Evolutionary conservation across 2,888 invertebrate species (phyloP).

Genomic region (Linnaemya tessellans): DNA sequence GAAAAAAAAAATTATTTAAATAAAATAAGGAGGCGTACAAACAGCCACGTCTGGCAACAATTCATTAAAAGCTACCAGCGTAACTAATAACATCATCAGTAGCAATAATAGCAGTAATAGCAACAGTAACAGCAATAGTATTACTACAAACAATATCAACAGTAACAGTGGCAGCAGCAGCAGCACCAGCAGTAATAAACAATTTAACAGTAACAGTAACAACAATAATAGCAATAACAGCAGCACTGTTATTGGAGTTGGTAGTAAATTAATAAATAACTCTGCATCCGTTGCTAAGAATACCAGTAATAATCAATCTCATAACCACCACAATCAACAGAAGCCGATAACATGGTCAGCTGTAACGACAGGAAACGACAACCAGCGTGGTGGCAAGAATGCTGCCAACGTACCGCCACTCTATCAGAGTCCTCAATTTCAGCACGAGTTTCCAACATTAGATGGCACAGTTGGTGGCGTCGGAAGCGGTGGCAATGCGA

Average conservation of each 20-base stretch:
- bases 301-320: conserved; percentile 74
- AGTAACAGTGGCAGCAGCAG: conserved; percentile 72
- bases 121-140: conserved; percentile 74
- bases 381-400: conserved; percentile 75
- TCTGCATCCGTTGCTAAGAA: conserved; percentile 67
- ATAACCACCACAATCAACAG: conserved; percentile 78
- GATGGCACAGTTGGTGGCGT: conserved; percentile 85
- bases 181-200: conserved; percentile 71
- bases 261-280: conserved; percentile 76
- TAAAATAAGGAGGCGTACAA: conserved; percentile 64
- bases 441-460: conserved; percentile 97
- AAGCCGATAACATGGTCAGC: conserved; percentile 86
- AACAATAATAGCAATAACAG: conserved; percentile 73
- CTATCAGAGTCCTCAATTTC: conserved; percentile 94
- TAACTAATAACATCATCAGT: conserved; percentile 68
- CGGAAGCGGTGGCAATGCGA: conserved; percentile 76
- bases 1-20: conserved; percentile 4
- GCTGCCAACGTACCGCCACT: conserved; percentile 85
- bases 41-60: conserved; percentile 63
- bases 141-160: conserved; percentile 66
- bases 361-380: conserved; percentile 85
- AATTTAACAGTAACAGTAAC: conserved; percentile 59
- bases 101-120: conserved; percentile 67
- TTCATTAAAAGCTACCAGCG: conserved; percentile 58
- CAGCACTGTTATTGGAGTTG: conserved; percentile 75